These are phyloP conservation scores for Eristalinus aeneus DNA, from an alignment of 2,888 invertebrate genomes.

Conservation along the genomic window DNA sequence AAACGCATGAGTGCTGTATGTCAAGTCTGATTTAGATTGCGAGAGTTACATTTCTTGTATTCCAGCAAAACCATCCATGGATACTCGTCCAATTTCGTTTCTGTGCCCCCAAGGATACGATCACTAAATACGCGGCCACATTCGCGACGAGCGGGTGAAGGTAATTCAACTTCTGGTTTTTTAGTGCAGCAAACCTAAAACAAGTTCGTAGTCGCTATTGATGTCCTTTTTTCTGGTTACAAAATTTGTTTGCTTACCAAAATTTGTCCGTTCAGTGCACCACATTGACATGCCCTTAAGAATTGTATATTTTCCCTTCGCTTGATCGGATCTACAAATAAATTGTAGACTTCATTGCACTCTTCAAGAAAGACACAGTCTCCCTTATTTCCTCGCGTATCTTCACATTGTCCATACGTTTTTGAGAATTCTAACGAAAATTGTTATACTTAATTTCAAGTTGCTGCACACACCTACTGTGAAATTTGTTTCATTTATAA, in stretches of 20 bases:
- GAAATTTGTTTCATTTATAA: not conserved
- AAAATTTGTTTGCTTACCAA: not conserved
- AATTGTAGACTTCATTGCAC: not conserved
- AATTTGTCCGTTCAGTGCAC: not conserved
- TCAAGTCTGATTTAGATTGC: not conserved
- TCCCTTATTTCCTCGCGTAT: not conserved
- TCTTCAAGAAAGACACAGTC: not conserved
- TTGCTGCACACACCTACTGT: too few relatives aligned
- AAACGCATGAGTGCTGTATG: not conserved
- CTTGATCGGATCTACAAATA: not conserved
- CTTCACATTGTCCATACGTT: not conserved
- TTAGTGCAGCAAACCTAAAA: not conserved
- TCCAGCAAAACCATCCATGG: slow-evolving; percentile 82
- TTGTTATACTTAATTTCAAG: not conserved
- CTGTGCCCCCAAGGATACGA: slow-evolving; percentile 84
- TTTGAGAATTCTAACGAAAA: not conserved
- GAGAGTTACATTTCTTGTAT: slow-evolving; percentile 79
- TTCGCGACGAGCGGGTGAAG: not conserved
- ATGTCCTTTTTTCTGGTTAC: not conserved
- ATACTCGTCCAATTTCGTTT: slow-evolving; percentile 84
- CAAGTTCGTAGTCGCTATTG: not conserved
- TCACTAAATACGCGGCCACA: slow-evolving; percentile 83
- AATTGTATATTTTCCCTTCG: not conserved
- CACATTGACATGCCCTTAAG: not conserved
- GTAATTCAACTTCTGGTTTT: not conserved